A percentile compares a stretch with the other conserved stretches of the same genome.
phyloP scores from a whole-genome alignment of 2,797 vertebrate genomes.

The Sebastes ruberrimus region DNA sequence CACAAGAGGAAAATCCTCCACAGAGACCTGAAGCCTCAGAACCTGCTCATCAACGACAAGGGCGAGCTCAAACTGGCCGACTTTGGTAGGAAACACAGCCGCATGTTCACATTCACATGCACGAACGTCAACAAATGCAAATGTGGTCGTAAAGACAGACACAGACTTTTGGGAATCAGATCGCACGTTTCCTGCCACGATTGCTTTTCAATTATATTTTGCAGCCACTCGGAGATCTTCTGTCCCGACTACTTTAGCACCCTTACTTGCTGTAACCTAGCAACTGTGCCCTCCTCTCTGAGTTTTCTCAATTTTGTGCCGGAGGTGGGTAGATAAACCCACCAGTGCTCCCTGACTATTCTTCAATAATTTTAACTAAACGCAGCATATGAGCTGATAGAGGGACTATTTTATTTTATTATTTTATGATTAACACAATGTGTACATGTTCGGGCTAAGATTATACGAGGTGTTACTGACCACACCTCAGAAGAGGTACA shows the following conservation, averaged over 20 bases:
- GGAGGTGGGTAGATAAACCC: constrained; percentile 23
- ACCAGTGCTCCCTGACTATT: not conserved
- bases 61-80: constrained; percentile 97
- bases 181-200: not conserved
- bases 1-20: constrained; percentile 95
- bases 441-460: not conserved
- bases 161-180: not conserved
- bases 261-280: constrained; percentile 69
- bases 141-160: not conserved
- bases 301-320: constrained; percentile 32
- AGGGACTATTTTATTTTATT: not conserved
- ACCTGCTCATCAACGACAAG: constrained; percentile 95
- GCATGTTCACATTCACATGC: not conserved
- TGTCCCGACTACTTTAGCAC: constrained; percentile 53
- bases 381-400: not conserved
- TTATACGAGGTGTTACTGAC: not conserved
- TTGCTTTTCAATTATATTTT: constrained; percentile 52
- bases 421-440: not conserved
- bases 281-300: constrained; percentile 57
- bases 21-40: constrained; percentile 96
- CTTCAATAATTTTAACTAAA: constrained; percentile 8
- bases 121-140: not conserved
- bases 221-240: constrained; percentile 38
- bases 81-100: constrained; percentile 84
- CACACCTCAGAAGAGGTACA: not conserved